These are phyloP conservation scores for Ethmia dodecea DNA, from an alignment of 2,888 invertebrate species.

Conservation along the genomic window DNA sequence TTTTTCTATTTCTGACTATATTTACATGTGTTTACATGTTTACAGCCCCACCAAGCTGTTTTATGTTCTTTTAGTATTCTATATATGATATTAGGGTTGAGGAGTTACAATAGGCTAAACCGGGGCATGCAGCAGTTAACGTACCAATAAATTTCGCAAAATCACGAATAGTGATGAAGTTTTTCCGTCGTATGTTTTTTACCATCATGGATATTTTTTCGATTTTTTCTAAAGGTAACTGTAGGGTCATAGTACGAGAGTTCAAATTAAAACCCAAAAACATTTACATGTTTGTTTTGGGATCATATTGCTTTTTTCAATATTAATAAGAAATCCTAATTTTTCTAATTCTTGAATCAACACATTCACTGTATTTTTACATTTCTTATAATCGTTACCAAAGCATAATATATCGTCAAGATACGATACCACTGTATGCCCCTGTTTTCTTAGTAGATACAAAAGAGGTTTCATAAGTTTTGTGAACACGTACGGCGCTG, in stretches of 20 bases:
- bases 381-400: background rate
- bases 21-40: too few species aligned
- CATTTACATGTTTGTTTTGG: slow-evolving; percentile 1
- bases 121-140: too few species aligned
- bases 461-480: slow-evolving; percentile 3
- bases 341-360: background rate
- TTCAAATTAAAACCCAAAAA: slow-evolving; percentile 12
- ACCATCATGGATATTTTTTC: too few species aligned
- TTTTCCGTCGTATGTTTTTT: background rate
- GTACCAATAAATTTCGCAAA: too few species aligned
- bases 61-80: too few species aligned
- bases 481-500: slow-evolving; percentile 1
- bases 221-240: slow-evolving; percentile 5
- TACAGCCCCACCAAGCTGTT: too few species aligned
- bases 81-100: too few species aligned
- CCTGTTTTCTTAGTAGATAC: background rate
- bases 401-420: slow-evolving; percentile 6
- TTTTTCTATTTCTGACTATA: too few species aligned
- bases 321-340: slow-evolving; percentile 10
- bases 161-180: too few species aligned
- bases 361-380: background rate
- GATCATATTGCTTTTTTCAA: slow-evolving; percentile 6
- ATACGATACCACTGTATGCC: background rate
- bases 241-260: slow-evolving; percentile 5
- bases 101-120: too few species aligned